A percentile compares a stretch with the other conserved stretches of the same genome.
Conservation (phyloP, 2,113 vertebrate species). For the Spilogale gracilis region DNA sequence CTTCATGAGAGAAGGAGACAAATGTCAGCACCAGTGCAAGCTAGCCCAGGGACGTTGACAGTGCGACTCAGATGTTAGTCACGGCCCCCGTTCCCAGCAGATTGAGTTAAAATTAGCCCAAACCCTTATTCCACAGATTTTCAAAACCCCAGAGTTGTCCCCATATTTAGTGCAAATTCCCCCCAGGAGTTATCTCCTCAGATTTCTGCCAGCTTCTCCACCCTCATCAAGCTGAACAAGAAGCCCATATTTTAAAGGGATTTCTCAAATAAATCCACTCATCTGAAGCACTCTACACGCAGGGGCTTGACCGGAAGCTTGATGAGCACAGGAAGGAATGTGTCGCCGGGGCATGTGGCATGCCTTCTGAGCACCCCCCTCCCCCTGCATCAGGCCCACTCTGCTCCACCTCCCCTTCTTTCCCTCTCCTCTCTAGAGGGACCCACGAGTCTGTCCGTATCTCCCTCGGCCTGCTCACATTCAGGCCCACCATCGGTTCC, state of each 20-base stretch:
- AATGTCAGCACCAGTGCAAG: rapidly evolving
- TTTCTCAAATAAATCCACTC: background rate
- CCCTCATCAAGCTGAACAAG: background rate
- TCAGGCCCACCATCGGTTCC: background rate
- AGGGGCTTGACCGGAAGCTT: background rate
- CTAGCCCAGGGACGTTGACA: background rate
- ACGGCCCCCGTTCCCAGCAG: background rate
- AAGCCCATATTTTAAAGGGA: background rate
- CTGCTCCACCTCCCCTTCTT: background rate
- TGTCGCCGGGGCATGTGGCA: rapidly evolving
- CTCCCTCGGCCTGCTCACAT: background rate
- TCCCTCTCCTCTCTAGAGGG: background rate
- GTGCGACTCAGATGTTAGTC: background rate
- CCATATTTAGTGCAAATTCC: background rate
- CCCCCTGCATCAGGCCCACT: rapidly evolving
- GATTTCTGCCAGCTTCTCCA: background rate
- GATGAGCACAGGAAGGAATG: background rate
- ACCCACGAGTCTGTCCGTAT: rapidly evolving
- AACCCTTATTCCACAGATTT: background rate
- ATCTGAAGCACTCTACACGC: background rate
- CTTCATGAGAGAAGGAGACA: background rate
- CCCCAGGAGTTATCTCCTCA: background rate
- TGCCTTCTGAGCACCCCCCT: rapidly evolving
- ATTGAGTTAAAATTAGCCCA: background rate
- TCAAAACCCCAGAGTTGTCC: background rate